Base-by-base conservation (phyloP, 2,113 vertebrate species). In the Recurvirostra avosetta region DNA sequence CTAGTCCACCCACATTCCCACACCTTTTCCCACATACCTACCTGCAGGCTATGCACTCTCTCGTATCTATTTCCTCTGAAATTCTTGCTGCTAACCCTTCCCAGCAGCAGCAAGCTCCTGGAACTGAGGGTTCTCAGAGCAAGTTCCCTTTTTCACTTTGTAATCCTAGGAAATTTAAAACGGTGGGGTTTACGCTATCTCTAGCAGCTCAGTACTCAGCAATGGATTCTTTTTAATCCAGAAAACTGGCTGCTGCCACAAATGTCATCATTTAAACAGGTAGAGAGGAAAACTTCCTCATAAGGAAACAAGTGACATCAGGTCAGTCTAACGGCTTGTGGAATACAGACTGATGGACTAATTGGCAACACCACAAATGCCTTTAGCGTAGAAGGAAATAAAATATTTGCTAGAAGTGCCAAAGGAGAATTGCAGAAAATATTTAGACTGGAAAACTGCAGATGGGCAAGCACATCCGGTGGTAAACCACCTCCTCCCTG, bases 391-490 rank as follows among this genome's bases (percentile, higher is more conserved):
- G 43, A 92, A 86, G 45, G 21, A 95, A 98, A 95, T 91, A 80
- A 96, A 95, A 91, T 93, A 94, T 94, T 97, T 96, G 41, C 75
- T 92, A 32, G 30, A 55, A 79, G 67, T 83, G 56, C 72, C 82
- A 74, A 94, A 92, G 70, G 73, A 97, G 68, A 73, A 61, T 45
- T 79, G 29, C 30, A 53, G 74, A 83, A 94, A 92, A 73, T 80
- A 65, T 94, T 95, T 86, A 88, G 90, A 59, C 74, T 93, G 72
- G 86, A 95, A 97, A 94, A 95, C 86, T 95, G 83, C 65, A 96
- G 94, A 92, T 86, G 68, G 88, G 59, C 86, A 83, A 91, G 91
- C 55, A 78, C 65, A 78, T 94, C 58, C 56, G 77, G 76, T 76
- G 79, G 89, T 79, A 95, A 95, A 95, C 65, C 78, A 77, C 73